phyloP scores from a whole-genome alignment of 2,113 vertebrate genomes.

The Salminus brasiliensis region DNA sequence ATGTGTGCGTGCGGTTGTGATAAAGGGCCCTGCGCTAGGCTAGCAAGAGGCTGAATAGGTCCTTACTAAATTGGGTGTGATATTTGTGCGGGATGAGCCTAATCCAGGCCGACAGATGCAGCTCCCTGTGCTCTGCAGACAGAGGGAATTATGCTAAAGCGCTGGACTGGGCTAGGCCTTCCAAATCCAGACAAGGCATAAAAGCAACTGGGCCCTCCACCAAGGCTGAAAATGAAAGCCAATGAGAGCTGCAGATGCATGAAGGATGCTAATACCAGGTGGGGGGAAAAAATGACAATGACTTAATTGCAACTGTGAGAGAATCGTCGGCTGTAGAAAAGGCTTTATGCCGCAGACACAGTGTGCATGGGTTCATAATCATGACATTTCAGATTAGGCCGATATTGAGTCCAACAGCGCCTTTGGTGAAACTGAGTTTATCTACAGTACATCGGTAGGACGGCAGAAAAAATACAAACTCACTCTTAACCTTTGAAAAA shows the following conservation, averaged over 20 bases:
- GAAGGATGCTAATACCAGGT: neutral
- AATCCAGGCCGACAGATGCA: slow-evolving; percentile 22
- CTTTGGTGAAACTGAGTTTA: slow-evolving; percentile 9
- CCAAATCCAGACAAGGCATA: neutral
- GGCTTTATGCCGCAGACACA: neutral
- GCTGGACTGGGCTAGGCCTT: neutral
- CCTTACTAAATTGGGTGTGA: slow-evolving; percentile 29
- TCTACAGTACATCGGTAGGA: slow-evolving; percentile 7
- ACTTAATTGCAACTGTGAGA: slow-evolving; percentile 29
- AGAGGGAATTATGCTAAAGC: slow-evolving; percentile 1
- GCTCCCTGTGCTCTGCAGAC: slow-evolving; percentile 6
- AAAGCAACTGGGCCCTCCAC: slow-evolving; percentile 4
- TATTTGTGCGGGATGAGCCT: slow-evolving; percentile 11
- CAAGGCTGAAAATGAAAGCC: neutral
- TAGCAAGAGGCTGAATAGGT: slow-evolving; percentile 2
- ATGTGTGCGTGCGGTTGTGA: neutral
- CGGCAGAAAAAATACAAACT: neutral
- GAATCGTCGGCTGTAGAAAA: no score
- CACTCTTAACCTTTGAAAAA: slow-evolving; percentile 40
- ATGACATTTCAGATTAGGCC: slow-evolving; percentile 19
- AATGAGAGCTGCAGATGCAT: slow-evolving; percentile 6
- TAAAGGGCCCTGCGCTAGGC: neutral
- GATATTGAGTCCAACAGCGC: neutral
- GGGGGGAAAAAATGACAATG: neutral
- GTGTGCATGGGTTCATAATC: neutral